phyloP scores from a whole-genome alignment of 2,113 vertebrate species.

The Rhea pennata region DNA sequence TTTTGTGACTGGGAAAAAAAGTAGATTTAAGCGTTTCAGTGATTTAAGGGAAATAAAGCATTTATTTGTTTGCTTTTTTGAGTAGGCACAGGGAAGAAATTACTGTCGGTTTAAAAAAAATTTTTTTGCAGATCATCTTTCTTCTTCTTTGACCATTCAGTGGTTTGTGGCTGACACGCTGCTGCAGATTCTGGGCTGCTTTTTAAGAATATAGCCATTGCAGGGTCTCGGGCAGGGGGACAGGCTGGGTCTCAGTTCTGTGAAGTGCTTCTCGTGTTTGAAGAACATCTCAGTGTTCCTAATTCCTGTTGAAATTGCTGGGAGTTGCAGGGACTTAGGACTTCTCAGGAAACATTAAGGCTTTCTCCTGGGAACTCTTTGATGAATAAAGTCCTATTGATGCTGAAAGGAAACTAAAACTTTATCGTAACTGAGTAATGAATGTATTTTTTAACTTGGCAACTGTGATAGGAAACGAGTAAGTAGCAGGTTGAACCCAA shows the following conservation, averaged over 20 bases:
- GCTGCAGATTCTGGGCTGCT: neutral
- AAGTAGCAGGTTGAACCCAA: neutral
- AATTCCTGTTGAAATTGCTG: neutral
- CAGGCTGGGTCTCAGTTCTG: neutral
- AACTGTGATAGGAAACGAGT: neutral
- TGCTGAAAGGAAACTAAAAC: conserved; percentile 40
- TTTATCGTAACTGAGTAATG: conserved; percentile 26
- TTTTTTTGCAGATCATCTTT: neutral
- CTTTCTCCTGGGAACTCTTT: conserved; percentile 28
- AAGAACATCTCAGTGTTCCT: neutral
- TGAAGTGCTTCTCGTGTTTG: neutral
- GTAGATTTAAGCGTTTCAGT: neutral
- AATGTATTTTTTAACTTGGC: conserved; percentile 45
- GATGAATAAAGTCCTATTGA: conserved; percentile 1
- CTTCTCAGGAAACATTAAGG: neutral
- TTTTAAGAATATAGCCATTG: neutral
- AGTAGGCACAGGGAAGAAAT: neutral
- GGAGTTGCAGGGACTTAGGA: neutral
- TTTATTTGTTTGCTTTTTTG: neutral
- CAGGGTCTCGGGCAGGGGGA: neutral
- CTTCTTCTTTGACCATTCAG: neutral
- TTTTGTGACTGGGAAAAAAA: neutral
- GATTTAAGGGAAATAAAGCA: neutral
- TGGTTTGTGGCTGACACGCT: neutral
- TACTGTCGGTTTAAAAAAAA: neutral